Conservation (phyloP, 2,888 invertebrate genomes). For the Galerucella nymphaeae region DNA sequence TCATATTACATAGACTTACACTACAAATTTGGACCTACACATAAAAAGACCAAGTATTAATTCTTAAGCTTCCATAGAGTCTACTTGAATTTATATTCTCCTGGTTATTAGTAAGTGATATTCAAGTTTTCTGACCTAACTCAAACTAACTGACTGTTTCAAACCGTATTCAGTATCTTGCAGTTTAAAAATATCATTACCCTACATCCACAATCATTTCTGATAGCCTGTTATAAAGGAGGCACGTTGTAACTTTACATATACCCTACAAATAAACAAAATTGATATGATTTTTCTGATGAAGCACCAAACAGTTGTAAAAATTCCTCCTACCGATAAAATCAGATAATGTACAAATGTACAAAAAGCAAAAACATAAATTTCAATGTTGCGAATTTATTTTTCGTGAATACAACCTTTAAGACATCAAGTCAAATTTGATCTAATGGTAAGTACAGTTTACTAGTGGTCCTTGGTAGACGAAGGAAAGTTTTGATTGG, state of each 20-base stretch:
- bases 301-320: too few relatives aligned
- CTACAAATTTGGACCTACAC: neutral
- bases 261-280: slow-evolving; percentile 7
- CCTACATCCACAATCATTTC: neutral
- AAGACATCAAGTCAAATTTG: too few relatives aligned
- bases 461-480: too few relatives aligned
- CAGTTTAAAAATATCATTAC: neutral
- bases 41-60: too few relatives aligned
- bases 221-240: neutral
- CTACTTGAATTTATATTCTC: neutral
- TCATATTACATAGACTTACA: too few relatives aligned
- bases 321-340: too few relatives aligned
- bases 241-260: neutral
- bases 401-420: too few relatives aligned
- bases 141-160: neutral
- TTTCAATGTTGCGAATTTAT: too few relatives aligned
- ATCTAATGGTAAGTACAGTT: too few relatives aligned
- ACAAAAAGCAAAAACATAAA: too few relatives aligned
- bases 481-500: too few relatives aligned
- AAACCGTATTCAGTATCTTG: neutral
- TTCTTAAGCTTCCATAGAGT: neutral
- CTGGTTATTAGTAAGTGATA: neutral
- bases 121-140: neutral
- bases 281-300: neutral
- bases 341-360: too few relatives aligned